phyloP scores from a whole-genome alignment of 2,797 vertebrate species.

The Meriones psammophilus region DNA sequence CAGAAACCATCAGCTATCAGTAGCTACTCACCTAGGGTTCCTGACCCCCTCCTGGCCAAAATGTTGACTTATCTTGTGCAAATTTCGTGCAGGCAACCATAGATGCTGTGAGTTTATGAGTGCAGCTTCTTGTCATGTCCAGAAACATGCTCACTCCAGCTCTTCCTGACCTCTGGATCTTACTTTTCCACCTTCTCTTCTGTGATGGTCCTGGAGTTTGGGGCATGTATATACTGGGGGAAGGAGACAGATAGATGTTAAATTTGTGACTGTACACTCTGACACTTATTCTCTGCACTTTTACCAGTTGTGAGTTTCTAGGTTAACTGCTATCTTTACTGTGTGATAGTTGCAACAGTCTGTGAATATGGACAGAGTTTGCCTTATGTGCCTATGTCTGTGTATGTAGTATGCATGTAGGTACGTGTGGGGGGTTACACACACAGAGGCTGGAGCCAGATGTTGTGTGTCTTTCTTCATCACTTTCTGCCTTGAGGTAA shows the following conservation, averaged over 20 bases:
- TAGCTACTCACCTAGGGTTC: neutral
- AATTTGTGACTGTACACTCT: neutral
- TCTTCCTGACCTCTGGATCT: too few relatives aligned
- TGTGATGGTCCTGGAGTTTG: neutral
- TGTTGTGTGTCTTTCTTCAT: neutral
- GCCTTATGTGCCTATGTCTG: neutral
- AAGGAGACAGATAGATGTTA: neutral
- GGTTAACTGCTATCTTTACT: neutral
- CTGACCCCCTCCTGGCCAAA: neutral
- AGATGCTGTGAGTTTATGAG: neutral
- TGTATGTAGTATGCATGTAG: neutral
- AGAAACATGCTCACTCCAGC: neutral
- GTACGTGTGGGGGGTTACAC: neutral
- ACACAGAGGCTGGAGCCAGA: neutral
- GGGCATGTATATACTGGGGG: neutral
- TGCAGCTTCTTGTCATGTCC: neutral
- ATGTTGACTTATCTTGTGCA: neutral
- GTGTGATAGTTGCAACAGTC: neutral
- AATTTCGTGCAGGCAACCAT: neutral
- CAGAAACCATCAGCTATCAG: neutral
- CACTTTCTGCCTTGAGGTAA: neutral
- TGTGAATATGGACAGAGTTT: neutral
- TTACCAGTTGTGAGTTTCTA: neutral
- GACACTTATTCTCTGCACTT: neutral
- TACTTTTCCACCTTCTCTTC: neutral